Evolutionary conservation across 1,140 invertebrate species (phyloP), one percentile per base, ranked within the genome.

Genomic region (Berghia stephanieae): DNA sequence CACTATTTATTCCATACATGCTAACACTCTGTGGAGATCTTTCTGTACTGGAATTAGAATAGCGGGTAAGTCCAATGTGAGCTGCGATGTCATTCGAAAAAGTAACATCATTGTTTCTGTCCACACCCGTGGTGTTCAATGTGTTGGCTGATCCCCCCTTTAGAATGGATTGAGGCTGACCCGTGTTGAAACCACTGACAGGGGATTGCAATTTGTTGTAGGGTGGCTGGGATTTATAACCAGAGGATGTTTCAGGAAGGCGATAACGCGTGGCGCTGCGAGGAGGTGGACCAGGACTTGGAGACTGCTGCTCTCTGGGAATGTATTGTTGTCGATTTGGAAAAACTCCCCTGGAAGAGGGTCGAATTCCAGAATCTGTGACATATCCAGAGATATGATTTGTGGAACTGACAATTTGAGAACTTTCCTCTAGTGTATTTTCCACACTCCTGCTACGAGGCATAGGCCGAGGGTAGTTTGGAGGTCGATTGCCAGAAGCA

Each of bases 381-480:
- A 63, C 52, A n/a, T 79, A 79, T 18, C 78, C 78, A 52, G 75
- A 77, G 31, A 18, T 24, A n/a, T 79, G 31, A 18, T 24, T 18
- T 79, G 46, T 0, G 16, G 10, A 3, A 24, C 36, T 3, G 18
- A 3, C 27, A 18, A 16, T 21, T 46, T 46, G 13, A 31, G 27
- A 6, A 72, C 60, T 18, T n/a, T 57, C 36, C n/a, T 81, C 80
- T 57, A 83, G 46, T 10, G 75, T 78, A 52, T 79, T 75, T 38
- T 82, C 84, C 27, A 70, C 73, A 78, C 80, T 83, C 66, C 74
- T 78, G 46, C 81, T 83, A 52, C 78, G 49, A 31, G 63, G 38
- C 44, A 84, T 63, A 49, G 76, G 75, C 21, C 24, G 24, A 60
- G 57, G 6, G 34, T 8, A 55, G 24, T 38, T 4, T n/a, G n/a